Evolutionary conservation across 2,113 vertebrate genomes (phyloP).

Genomic region (Phalacrocorax aristotelis): DNA sequence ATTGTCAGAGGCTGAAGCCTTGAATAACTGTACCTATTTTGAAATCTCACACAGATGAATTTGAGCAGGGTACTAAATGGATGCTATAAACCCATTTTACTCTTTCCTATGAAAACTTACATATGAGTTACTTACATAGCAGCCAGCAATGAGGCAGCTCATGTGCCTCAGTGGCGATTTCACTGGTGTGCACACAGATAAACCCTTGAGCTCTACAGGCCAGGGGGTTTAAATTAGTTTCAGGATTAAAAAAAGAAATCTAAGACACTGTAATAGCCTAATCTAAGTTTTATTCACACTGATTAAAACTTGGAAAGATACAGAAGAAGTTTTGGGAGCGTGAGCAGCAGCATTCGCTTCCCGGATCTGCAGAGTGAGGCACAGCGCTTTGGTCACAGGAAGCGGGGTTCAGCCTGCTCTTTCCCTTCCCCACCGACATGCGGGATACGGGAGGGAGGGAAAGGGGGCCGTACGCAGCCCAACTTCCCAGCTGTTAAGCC

Average conservation of each 20-base stretch:
- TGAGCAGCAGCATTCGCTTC: neutral
- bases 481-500: neutral
- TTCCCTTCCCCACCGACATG: rapidly evolving
- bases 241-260: neutral
- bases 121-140: neutral
- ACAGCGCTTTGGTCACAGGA: neutral
- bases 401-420: neutral
- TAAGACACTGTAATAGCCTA: neutral
- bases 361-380: neutral
- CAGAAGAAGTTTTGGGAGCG: neutral
- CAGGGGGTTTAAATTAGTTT: neutral
- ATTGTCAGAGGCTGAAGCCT: neutral
- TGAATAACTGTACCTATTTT: neutral
- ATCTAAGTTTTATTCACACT: neutral
- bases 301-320: neutral
- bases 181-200: neutral
- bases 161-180: neutral
- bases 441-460: rapidly evolving
- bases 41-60: neutral
- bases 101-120: neutral
- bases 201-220: neutral
- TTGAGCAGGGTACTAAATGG: neutral
- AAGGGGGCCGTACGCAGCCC: neutral
- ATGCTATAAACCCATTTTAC: neutral
- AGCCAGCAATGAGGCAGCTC: neutral